Conservation (phyloP, 2,113 vertebrate genomes). For the Paradisaea rubra region DNA sequence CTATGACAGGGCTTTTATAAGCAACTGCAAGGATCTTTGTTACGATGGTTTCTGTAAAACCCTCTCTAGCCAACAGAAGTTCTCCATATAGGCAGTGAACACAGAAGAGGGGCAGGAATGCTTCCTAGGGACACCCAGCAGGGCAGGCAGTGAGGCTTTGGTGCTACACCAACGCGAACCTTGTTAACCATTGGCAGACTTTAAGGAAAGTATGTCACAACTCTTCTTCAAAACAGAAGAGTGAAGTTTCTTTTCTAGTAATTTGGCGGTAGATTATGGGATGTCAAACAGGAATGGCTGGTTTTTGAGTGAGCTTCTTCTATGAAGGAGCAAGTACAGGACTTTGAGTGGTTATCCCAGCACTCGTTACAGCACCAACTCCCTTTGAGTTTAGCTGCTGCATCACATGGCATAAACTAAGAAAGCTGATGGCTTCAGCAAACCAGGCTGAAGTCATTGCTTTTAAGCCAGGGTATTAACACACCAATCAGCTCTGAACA, state of each 20-base stretch:
- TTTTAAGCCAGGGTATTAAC: neutral
- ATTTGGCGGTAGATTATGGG: neutral
- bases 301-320: neutral
- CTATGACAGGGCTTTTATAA: neutral
- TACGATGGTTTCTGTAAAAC: neutral
- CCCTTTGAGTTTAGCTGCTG: neutral
- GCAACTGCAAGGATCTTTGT: neutral
- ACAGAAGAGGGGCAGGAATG: neutral
- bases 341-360: neutral
- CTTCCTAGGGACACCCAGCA: neutral
- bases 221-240: neutral
- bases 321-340: neutral
- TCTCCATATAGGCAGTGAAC: neutral
- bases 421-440: neutral
- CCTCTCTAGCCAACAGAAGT: neutral
- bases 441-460: neutral
- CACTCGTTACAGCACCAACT: fast-evolving
- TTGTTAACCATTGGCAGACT: neutral
- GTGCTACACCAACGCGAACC: fast-evolving
- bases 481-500: neutral
- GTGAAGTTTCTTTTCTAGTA: neutral
- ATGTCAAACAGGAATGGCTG: neutral
- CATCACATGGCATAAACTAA: neutral
- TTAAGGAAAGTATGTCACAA: neutral
- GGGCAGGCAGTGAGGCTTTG: neutral